phyloP scores from a whole-genome alignment of 2,888 invertebrate species.

The Drosophila setosimentum region DNA sequence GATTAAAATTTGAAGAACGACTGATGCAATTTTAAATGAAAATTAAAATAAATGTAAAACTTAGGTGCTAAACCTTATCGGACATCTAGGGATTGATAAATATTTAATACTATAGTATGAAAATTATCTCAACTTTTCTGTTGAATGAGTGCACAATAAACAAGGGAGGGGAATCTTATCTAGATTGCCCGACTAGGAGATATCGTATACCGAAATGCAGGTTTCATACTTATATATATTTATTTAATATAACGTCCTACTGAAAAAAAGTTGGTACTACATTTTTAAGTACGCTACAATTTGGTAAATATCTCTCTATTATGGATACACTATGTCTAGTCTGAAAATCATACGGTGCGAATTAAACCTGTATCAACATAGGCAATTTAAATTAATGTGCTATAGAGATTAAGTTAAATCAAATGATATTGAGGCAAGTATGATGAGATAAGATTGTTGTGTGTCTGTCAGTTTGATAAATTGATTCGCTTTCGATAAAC shows the following conservation, averaged over 20 bases:
- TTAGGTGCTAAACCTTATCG: background rate
- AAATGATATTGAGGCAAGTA: background rate
- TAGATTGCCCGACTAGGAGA: background rate
- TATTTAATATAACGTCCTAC: background rate
- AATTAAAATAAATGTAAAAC: no score
- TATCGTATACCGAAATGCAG: no score
- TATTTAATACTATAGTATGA: background rate
- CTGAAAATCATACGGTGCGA: background rate
- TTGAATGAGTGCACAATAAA: background rate
- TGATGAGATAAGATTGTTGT: background rate
- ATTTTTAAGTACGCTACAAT: background rate
- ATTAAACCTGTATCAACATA: background rate
- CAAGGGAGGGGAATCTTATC: background rate
- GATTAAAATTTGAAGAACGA: background rate
- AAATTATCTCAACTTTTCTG: background rate
- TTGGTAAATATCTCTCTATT: background rate
- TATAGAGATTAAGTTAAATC: background rate
- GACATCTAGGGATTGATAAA: background rate
- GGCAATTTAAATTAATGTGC: background rate
- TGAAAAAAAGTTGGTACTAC: background rate
- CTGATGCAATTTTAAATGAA: no score
- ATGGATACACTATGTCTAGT: background rate
- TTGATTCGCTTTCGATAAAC: background rate
- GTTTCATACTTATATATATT: no score
- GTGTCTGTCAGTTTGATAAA: conserved; percentile 15